Conservation (phyloP, 1,140 invertebrate species). For the Drosophila teissieri region DNA sequence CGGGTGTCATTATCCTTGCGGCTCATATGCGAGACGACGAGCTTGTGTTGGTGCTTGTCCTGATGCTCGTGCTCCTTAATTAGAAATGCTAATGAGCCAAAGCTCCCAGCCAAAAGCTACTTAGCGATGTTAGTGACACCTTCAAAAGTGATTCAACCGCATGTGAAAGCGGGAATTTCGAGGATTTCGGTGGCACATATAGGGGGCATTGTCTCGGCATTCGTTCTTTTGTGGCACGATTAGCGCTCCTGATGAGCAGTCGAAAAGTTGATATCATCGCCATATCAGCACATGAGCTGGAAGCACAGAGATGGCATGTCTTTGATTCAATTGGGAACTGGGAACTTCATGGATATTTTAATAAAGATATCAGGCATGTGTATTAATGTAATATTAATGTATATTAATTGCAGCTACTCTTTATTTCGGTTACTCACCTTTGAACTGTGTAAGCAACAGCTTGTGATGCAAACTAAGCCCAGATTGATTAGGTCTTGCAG, state of each 20-base stretch:
- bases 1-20: constrained; percentile 67
- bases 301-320: background rate
- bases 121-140: constrained; percentile 75
- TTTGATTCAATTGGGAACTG: background rate
- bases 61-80: constrained; percentile 54
- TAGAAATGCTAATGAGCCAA: constrained; percentile 75
- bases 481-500: background rate
- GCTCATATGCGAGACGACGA: constrained; percentile 56
- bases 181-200: background rate
- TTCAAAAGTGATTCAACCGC: constrained; percentile 44
- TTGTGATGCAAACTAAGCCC: background rate
- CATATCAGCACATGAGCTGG: constrained; percentile 19
- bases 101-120: constrained; percentile 53
- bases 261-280: constrained; percentile 30
- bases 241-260: constrained; percentile 56
- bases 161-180: background rate
- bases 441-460: no score
- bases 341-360: no score
- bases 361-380: no score
- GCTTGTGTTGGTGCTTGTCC: background rate
- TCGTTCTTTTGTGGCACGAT: constrained; percentile 52
- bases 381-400: background rate
- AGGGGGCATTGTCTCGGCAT: constrained; percentile 47
- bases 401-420: no score
- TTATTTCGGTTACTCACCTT: no score